phyloP scores from a whole-genome alignment of 2,797 vertebrate genomes.

The Tympanoctomys barrerae region DNA sequence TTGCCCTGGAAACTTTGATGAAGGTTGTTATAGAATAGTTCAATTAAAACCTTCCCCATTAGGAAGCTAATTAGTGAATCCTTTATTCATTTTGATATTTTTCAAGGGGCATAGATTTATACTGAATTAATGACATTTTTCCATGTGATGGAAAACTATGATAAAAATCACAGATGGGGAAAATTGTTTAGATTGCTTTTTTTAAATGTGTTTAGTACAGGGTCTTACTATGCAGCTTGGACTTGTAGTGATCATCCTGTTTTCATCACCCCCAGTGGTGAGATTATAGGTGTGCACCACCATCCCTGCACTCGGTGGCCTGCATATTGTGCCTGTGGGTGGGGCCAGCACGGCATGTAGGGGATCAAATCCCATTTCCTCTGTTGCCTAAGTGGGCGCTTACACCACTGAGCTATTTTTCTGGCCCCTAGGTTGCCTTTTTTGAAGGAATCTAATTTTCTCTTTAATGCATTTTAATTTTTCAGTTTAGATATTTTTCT shows the following conservation, averaged over 20 bases:
- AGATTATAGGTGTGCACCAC: no score
- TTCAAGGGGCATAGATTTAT: slow-evolving; percentile 63
- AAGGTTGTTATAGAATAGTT: slow-evolving; percentile 75
- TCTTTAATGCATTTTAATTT: slow-evolving; percentile 67
- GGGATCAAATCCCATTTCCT: no score
- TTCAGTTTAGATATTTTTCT: slow-evolving; percentile 69
- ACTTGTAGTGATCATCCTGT: no score
- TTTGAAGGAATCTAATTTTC: slow-evolving; percentile 72
- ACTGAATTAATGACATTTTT: slow-evolving; percentile 67
- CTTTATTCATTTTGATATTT: slow-evolving; percentile 72
- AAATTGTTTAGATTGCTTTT: slow-evolving; percentile 69
- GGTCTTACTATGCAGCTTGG: no score
- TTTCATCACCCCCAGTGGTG: no score
- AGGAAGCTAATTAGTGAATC: slow-evolving; percentile 75
- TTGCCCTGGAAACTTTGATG: slow-evolving; percentile 81
- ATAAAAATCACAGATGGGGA: slow-evolving; percentile 70
- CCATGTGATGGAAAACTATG: slow-evolving; percentile 62
- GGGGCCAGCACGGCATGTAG: no score
- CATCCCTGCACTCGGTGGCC: no score
- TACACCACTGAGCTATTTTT: no score
- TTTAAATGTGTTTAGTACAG: slow-evolving; percentile 15
- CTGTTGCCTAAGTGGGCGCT: no score
- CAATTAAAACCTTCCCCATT: slow-evolving; percentile 73
- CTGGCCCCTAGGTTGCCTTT: neutral
- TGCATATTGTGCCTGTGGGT: no score